Percentiles rank a stretch among this genome's conserved stretches.
These are phyloP conservation scores for Vireo griseus DNA, from an alignment of 2,797 vertebrate genomes.

Conservation along the genomic window DNA sequence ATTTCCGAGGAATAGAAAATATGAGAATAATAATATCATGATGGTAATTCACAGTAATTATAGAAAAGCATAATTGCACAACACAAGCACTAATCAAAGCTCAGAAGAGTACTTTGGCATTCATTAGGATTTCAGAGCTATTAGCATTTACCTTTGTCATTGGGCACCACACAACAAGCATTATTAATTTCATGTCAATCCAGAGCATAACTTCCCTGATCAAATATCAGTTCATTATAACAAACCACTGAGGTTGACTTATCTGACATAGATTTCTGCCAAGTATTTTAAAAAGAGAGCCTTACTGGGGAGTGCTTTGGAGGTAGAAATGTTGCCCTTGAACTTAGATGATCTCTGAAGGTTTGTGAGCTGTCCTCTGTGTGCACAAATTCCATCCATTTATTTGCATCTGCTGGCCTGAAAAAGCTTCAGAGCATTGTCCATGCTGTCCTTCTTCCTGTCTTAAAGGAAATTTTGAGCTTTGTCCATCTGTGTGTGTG, in stretches of 20 bases:
- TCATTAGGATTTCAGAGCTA: conserved; percentile 43
- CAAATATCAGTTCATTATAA: neutral
- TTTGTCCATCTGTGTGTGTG: neutral
- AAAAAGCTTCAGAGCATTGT: neutral
- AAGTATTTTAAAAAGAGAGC: neutral
- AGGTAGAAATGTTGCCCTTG: neutral
- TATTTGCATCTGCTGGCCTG: neutral
- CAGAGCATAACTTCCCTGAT: conserved; percentile 6
- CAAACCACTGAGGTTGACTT: neutral
- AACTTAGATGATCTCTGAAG: neutral
- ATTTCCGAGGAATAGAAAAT: conserved; percentile 48
- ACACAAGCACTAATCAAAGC: conserved; percentile 57
- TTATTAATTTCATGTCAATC: conserved; percentile 29
- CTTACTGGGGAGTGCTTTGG: neutral
- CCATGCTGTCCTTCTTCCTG: neutral
- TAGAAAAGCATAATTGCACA: conserved; percentile 53
- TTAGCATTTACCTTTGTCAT: conserved; percentile 44
- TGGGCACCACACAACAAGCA: neutral
- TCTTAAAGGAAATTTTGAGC: neutral
- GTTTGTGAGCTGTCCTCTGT: neutral
- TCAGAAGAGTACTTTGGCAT: conserved; percentile 4
- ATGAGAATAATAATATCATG: conserved; percentile 52
- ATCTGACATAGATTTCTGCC: neutral
- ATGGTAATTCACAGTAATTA: conserved; percentile 64
- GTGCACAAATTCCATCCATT: neutral